These are phyloP conservation scores for Ictalurus furcatus DNA, from an alignment of 2,113 vertebrate genomes.

Conservation along the genomic window DNA sequence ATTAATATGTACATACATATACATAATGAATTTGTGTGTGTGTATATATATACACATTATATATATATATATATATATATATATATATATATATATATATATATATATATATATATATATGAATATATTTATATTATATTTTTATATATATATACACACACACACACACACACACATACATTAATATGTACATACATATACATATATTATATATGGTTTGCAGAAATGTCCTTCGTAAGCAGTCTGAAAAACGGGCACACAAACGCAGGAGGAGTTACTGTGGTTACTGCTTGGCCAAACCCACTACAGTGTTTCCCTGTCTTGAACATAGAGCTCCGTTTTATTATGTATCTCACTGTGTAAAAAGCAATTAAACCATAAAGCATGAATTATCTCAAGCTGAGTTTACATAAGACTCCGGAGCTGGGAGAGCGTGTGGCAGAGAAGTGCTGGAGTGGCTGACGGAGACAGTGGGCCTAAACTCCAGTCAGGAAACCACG, in stretches of 20 bases:
- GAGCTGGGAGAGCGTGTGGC: background rate
- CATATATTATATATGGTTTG: background rate
- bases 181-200: too few relatives aligned
- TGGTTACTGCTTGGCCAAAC: slow-evolving; percentile 9
- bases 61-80: too few relatives aligned
- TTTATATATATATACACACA: too few relatives aligned
- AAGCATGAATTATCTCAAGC: slow-evolving; percentile 26
- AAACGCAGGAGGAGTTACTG: slow-evolving; percentile 35
- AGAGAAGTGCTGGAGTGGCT: slow-evolving; percentile 33
- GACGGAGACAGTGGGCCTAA: slow-evolving; percentile 51
- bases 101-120: too few relatives aligned
- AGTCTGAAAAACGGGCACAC: slow-evolving; percentile 55
- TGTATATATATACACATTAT: too few relatives aligned
- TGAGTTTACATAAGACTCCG: slow-evolving; percentile 29
- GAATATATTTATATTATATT: too few relatives aligned
- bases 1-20: too few relatives aligned
- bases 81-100: too few relatives aligned
- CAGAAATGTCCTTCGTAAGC: slow-evolving; percentile 42
- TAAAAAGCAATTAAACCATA: slow-evolving; percentile 48
- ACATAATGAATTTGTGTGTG: too few relatives aligned
- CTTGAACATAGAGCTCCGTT: slow-evolving; percentile 32
- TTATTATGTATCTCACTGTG: slow-evolving; percentile 32
- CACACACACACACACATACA: too few relatives aligned
- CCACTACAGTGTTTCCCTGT: background rate
- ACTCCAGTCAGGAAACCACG: slow-evolving; percentile 60